These are phyloP conservation scores for Tichodroma muraria DNA, from an alignment of 2,113 vertebrate genomes.

Conservation along the genomic window DNA sequence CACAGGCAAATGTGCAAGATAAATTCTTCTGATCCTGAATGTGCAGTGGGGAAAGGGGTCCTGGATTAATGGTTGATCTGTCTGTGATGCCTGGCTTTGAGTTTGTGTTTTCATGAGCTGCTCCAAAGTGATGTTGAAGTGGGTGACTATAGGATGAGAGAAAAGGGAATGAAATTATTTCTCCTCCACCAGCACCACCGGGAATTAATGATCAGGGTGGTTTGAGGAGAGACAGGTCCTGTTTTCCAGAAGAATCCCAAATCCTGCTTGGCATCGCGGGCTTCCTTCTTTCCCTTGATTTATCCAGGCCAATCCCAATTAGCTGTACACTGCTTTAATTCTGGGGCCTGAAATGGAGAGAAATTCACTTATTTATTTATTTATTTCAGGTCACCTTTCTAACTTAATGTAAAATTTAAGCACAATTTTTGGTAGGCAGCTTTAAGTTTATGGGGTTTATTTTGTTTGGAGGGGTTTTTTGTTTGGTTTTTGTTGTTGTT, in stretches of 20 bases:
- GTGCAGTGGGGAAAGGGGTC: neutral
- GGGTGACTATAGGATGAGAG: neutral
- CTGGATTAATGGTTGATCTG: neutral
- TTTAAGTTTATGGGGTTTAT: neutral
- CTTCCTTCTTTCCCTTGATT: neutral
- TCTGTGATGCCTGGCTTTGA: neutral
- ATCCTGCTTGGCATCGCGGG: neutral
- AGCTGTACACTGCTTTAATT: neutral
- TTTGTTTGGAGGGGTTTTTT: neutral
- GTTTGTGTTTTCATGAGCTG: neutral
- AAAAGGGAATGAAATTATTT: neutral
- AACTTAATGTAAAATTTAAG: neutral
- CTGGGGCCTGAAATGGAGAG: neutral
- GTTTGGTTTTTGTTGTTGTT: neutral
- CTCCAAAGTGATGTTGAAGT: neutral
- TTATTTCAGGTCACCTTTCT: neutral
- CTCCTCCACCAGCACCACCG: neutral
- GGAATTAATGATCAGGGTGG: neutral
- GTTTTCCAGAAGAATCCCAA: neutral
- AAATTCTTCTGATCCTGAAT: neutral
- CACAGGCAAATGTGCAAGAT: neutral
- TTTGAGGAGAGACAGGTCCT: neutral
- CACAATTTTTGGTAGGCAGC: neutral
- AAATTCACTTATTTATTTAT: accelerated
- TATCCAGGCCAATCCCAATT: neutral